Conservation (phyloP, 1,140 invertebrate species). For the Cotesia typhae region DNA sequence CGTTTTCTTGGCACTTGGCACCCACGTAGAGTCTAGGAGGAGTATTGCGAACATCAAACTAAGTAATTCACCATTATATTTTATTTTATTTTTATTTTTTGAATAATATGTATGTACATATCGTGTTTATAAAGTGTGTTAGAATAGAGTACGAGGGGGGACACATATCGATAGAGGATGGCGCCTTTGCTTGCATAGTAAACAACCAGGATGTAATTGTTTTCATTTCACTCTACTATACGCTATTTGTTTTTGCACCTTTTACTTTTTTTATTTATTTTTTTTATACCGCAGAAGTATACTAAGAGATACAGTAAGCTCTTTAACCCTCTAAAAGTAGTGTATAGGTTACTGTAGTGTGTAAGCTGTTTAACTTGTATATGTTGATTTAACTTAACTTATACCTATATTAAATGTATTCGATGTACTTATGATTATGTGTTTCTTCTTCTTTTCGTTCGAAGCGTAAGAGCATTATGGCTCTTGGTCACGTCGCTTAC, state of each 20-base stretch:
- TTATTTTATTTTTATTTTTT: conserved; percentile 8
- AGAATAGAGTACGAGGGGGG: neutral
- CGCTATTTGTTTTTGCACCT: conserved; percentile 2
- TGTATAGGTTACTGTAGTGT: too few species aligned
- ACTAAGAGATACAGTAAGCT: neutral
- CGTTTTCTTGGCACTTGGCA: conserved; percentile 24
- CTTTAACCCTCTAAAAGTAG: conserved; percentile 1
- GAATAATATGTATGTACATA: conserved; percentile 2
- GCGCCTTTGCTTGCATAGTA: conserved; percentile 39
- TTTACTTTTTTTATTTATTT: neutral
- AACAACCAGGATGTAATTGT: conserved; percentile 43
- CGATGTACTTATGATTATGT: neutral
- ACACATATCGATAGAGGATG: conserved; percentile 29
- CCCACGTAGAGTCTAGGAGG: conserved; percentile 6
- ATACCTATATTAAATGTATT: neutral
- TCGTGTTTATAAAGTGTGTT: neutral
- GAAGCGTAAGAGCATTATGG: neutral
- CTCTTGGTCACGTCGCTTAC: conserved; percentile 1
- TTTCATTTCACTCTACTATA: conserved; percentile 27
- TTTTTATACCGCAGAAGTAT: neutral
- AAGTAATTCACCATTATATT: neutral
- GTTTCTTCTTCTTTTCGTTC: neutral
- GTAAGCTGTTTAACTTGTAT: too few species aligned
- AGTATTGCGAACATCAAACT: conserved; percentile 4
- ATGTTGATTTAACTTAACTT: too few species aligned